Evolutionary conservation across 2,797 vertebrate species (phyloP).

Genomic region (Cheracebus regulus): DNA sequence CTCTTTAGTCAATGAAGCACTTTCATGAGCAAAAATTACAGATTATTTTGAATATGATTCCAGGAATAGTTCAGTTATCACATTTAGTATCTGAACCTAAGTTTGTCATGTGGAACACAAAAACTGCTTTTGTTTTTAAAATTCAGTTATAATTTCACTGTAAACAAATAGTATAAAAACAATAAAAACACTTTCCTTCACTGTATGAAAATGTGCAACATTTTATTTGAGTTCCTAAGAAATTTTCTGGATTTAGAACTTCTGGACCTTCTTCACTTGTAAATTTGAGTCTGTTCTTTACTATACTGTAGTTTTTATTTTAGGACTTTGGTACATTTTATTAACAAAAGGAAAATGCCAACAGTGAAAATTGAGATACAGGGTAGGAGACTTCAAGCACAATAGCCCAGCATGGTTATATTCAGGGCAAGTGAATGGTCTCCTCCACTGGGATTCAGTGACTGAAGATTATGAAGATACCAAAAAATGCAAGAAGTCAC

Average conservation of each 20-base stretch:
- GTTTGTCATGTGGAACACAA: neutral
- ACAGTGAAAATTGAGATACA: neutral
- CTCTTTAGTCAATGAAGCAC: neutral
- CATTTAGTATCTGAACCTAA: neutral
- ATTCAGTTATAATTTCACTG: neutral
- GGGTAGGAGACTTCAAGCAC: neutral
- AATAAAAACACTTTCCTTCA: neutral
- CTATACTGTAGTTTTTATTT: neutral
- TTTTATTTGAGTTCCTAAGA: no score
- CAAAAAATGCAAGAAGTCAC: neutral
- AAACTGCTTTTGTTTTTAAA: neutral
- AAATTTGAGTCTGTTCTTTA: neutral
- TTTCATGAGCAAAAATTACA: neutral
- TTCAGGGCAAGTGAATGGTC: neutral
- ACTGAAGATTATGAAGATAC: neutral
- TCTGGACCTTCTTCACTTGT: neutral
- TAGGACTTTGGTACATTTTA: neutral
- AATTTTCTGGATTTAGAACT: neutral
- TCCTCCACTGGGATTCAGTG: neutral
- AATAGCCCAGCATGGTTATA: neutral
- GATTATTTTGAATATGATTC: neutral
- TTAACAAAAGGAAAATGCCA: neutral
- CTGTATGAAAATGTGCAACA: neutral
- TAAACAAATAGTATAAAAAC: neutral
- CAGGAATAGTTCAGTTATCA: neutral